phyloP scores from a whole-genome alignment of 2,113 vertebrate species.

The Smithornis capensis region DNA sequence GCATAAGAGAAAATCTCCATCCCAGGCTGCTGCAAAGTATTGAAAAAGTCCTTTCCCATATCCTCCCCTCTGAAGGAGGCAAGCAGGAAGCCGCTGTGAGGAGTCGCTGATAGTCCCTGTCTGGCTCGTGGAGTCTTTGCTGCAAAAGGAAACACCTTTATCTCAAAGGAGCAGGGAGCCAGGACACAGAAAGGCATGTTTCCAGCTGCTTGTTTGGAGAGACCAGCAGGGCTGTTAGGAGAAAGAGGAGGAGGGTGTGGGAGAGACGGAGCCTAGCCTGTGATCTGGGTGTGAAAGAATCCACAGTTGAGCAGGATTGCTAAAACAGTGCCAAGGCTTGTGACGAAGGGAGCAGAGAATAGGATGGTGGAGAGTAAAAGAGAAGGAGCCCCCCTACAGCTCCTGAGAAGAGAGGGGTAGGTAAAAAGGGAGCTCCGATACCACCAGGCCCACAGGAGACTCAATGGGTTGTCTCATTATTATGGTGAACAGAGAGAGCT shows the following conservation, averaged over 20 bases:
- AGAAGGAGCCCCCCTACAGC: slow-evolving; percentile 59
- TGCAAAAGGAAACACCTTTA: neutral
- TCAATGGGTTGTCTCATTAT: slow-evolving; percentile 71
- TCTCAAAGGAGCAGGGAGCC: neutral
- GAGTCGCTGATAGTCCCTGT: neutral
- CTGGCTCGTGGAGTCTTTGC: neutral
- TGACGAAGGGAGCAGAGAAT: slow-evolving; percentile 5
- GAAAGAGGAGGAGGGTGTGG: slow-evolving; percentile 31
- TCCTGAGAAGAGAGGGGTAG: slow-evolving; percentile 61
- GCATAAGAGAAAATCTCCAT: neutral
- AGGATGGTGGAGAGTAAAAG: slow-evolving; percentile 49
- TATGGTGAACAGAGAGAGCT: slow-evolving; percentile 63
- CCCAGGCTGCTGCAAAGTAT: neutral
- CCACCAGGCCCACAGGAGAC: slow-evolving; percentile 59
- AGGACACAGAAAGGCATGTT: neutral
- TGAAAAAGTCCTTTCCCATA: neutral
- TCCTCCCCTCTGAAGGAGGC: neutral
- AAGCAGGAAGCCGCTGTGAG: neutral
- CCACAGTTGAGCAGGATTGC: slow-evolving; percentile 34
- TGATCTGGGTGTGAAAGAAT: slow-evolving; percentile 58
- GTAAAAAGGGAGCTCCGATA: slow-evolving; percentile 55
- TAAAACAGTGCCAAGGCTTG: slow-evolving; percentile 35
- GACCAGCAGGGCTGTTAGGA: neutral
- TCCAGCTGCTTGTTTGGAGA: neutral
- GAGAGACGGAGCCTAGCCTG: slow-evolving; percentile 12